phyloP scores from a whole-genome alignment of 2,113 vertebrate genomes.

The human region DNA sequence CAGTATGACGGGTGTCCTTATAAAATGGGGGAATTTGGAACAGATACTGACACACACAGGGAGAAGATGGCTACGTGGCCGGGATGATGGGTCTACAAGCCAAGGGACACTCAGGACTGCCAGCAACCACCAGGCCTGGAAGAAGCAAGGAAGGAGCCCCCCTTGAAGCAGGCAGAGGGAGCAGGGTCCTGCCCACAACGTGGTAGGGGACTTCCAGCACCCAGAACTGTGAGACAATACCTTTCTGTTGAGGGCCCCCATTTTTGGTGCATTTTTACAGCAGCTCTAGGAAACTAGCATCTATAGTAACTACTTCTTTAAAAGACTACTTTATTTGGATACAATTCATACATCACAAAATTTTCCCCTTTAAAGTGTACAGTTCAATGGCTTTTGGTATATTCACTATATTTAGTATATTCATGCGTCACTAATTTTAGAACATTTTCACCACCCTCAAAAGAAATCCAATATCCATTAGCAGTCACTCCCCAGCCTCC shows the following conservation, averaged over 20 bases:
- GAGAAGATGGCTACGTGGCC: neutral
- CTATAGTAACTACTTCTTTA: neutral
- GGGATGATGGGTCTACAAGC: too few species aligned
- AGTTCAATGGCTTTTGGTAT: neutral
- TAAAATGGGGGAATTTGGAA: neutral
- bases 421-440: neutral
- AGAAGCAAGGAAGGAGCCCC: neutral
- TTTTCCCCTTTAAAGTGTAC: neutral
- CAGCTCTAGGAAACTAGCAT: neutral
- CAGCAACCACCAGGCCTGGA: neutral
- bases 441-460: neutral
- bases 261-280: neutral
- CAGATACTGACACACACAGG: neutral
- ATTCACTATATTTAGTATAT: neutral
- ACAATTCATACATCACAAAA: neutral
- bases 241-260: neutral
- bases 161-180: neutral
- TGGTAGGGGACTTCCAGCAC: accelerated
- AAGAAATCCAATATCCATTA: neutral
- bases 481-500: neutral
- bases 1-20: neutral
- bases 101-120: accelerated
- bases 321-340: neutral
- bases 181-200: too few species aligned
- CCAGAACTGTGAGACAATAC: neutral